These are phyloP conservation scores for Hormaphis cornu DNA, from an alignment of 1,140 invertebrate species.

Conservation along the genomic window DNA sequence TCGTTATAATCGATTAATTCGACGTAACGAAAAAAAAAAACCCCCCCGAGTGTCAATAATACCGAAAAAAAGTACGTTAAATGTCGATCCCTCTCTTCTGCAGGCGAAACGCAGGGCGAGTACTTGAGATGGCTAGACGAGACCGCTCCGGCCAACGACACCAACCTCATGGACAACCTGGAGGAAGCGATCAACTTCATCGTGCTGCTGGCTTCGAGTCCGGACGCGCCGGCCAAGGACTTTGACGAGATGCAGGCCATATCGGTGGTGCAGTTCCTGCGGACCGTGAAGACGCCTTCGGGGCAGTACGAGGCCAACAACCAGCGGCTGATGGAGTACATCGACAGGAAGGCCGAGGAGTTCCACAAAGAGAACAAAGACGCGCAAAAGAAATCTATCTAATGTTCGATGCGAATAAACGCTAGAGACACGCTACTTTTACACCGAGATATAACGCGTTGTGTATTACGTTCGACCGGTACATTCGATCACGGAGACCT, in stretches of 20 bases:
- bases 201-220: background rate
- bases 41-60: too few relatives aligned
- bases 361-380: background rate
- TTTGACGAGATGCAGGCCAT: constrained; percentile 24
- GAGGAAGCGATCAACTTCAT: constrained; percentile 16
- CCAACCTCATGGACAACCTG: constrained; percentile 1
- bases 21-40: too few relatives aligned
- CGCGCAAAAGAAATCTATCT: too few relatives aligned
- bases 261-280: constrained; percentile 5
- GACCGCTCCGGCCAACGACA: constrained; percentile 3
- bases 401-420: too few relatives aligned
- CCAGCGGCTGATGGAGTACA: background rate
- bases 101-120: background rate
- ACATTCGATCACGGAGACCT: too few relatives aligned
- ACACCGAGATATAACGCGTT: too few relatives aligned
- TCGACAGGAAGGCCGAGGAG: constrained; percentile 14
- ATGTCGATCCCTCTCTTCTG: too few relatives aligned
- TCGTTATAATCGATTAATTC: too few relatives aligned
- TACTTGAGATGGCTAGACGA: background rate
- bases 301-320: constrained; percentile 7
- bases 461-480: too few relatives aligned
- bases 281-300: background rate
- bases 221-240: background rate
- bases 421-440: too few relatives aligned
- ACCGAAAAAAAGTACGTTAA: too few relatives aligned